A percentile compares a stretch with the other conserved stretches of the same genome.
Evolutionary conservation across 2,888 invertebrate species (phyloP).

Genomic region (Zhuqinia jingwanae): DNA sequence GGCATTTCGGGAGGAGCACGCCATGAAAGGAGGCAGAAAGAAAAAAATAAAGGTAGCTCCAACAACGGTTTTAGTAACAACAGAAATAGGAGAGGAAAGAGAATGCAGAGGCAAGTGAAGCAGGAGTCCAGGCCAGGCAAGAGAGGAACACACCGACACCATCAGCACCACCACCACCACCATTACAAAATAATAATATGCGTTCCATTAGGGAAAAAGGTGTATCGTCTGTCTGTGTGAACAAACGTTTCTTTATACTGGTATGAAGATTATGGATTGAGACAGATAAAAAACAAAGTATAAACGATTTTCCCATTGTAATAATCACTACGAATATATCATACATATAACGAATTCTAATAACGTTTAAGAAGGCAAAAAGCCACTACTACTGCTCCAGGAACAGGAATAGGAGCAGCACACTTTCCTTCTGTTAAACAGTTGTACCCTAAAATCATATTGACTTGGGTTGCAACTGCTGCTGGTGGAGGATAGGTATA

Average conservation of each 20-base stretch:
- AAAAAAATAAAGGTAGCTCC: slow-evolving; percentile 15
- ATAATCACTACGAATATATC: slow-evolving; percentile 36
- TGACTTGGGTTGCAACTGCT: too few relatives aligned
- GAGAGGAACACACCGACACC: slow-evolving; percentile 9
- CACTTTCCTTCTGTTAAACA: slow-evolving; percentile 9
- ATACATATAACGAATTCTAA: neutral
- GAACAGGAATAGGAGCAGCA: neutral
- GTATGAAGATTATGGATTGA: slow-evolving; percentile 48
- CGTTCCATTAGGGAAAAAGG: neutral
- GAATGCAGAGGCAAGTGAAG: slow-evolving; percentile 1
- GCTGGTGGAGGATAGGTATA: neutral
- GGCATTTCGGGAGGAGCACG: slow-evolving; percentile 41
- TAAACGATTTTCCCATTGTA: slow-evolving; percentile 38
- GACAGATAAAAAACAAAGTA: slow-evolving; percentile 50
- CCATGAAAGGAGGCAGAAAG: neutral
- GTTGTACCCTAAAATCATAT: neutral
- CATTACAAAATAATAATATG: slow-evolving; percentile 7
- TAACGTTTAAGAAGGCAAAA: slow-evolving; percentile 25
- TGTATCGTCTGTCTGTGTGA: slow-evolving; percentile 28
- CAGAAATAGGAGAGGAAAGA: neutral
- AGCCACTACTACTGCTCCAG: neutral
- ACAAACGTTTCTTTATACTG: slow-evolving; percentile 16
- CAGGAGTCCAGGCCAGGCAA: neutral
- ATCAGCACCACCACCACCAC: neutral
- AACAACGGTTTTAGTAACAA: neutral